Percentiles rank a stretch among this genome's conserved stretches.
Evolutionary conservation across 2,113 vertebrate genomes (phyloP).

Genomic region (Mustelus asterias): DNA sequence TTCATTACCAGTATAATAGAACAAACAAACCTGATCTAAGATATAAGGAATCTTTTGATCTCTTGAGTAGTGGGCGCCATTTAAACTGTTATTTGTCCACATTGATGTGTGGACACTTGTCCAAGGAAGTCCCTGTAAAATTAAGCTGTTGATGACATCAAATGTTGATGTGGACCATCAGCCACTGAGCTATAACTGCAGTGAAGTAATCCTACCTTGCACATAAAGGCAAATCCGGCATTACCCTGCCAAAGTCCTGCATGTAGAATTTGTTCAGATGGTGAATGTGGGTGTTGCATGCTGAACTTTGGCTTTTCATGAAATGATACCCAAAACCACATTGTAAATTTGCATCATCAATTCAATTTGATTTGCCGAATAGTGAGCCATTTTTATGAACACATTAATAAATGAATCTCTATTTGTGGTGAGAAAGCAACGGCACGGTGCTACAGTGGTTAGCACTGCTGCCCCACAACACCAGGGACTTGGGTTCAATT

Average conservation of each 20-base stretch:
- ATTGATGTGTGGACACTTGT: not conserved
- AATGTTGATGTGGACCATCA: too few species aligned
- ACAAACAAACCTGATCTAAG: too few species aligned
- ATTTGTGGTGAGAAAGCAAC: not conserved
- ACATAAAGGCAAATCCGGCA: not conserved
- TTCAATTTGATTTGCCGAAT: not conserved
- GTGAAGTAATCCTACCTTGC: not conserved
- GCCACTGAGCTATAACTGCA: too few species aligned
- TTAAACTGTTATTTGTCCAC: not conserved
- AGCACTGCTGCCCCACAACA: too few species aligned
- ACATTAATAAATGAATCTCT: not conserved
- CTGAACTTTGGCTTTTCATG: not conserved
- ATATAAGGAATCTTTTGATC: too few species aligned
- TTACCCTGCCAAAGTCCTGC: not conserved
- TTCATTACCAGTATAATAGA: too few species aligned
- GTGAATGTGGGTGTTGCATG: not conserved
- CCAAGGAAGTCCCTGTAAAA: too few species aligned
- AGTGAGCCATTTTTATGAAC: not conserved
- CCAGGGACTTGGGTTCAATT: too few species aligned
- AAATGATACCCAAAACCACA: not conserved
- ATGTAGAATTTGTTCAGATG: not conserved
- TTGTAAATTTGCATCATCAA: not conserved
- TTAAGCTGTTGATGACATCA: too few species aligned
- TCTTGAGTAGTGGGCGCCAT: too few species aligned
- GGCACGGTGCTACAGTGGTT: too few species aligned